Percentiles rank a stretch among this genome's conserved stretches.
These are phyloP conservation scores for Falcaria lacertinaria DNA, from an alignment of 2,888 invertebrate genomes.

Conservation along the genomic window DNA sequence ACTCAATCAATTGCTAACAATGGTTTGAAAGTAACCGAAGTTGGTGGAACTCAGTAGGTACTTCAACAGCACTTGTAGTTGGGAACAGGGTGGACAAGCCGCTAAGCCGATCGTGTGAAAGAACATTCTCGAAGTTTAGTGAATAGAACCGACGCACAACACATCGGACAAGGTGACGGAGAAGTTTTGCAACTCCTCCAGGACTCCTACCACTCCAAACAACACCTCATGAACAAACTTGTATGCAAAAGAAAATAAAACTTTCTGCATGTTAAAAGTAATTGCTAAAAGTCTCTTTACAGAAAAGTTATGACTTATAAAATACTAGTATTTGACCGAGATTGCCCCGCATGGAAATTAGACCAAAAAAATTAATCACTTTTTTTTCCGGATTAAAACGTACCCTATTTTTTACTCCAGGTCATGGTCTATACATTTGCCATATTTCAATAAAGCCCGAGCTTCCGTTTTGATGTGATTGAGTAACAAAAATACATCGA, in stretches of 20 bases:
- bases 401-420: too few species aligned
- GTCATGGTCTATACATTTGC: too few species aligned
- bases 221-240: constrained; percentile 35
- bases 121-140: constrained; percentile 56
- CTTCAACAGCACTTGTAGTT: constrained; percentile 65
- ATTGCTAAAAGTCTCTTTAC: constrained; percentile 7
- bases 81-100: constrained; percentile 54
- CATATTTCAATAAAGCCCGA: too few species aligned
- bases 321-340: too few species aligned
- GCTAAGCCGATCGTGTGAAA: constrained; percentile 70
- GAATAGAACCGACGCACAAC: constrained; percentile 61
- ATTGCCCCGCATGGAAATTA: too few species aligned
- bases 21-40: constrained; percentile 47
- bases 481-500: too few species aligned
- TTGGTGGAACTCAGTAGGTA: constrained; percentile 45
- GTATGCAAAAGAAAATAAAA: constrained; percentile 31
- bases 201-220: constrained; percentile 44
- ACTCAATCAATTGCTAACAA: constrained; percentile 53
- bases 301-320: constrained; percentile 8
- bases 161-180: constrained; percentile 53
- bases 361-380: too few species aligned
- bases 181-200: constrained; percentile 53
- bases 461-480: too few species aligned
- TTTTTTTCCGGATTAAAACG: too few species aligned
- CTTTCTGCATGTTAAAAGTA: constrained; percentile 20